Evolutionary conservation across 2,797 vertebrate genomes (phyloP), one percentile per base, ranked within the genome.

Genomic region (Tangara arthus): DNA sequence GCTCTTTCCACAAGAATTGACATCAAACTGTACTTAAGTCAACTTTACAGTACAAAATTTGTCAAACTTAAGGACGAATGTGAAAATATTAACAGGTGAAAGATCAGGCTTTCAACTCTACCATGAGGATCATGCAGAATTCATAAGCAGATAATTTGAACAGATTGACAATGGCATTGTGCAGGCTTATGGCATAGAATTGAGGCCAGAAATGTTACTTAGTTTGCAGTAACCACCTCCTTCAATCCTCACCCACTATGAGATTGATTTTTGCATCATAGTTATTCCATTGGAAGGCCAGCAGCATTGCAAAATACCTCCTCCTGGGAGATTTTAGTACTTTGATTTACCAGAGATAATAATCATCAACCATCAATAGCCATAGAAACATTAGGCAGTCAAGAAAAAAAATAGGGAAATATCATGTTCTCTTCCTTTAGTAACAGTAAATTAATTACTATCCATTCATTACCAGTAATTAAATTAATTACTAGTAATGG

Each of bases 1-100:
- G 97, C 97, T 98, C 97, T 97, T 97, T 97, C 97, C 95, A 94
- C 94, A 96, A 97, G 94, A 96, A 96, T 82, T 85, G 96, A 97
- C 96, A 94, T 96, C 94, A 96, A 97, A 97, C 95, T 97, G 96
- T 83, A 97, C 90, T 88, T 82, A 95, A 82, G 94, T 95, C 94
- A 94, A 92, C 89, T 97, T 97, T 96, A 97, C 94, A 97, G 97
- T 96, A 93, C 94, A 93, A 96, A 97, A 97, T 90, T 91, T 96
- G 79, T 92, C 95, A 96, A 97, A 97, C 96, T 97, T 95, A 97
- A 97, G 95, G 97, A 97, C 90, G 9, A 97, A 96, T 96, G 97
- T 97, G 96, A 96, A 97, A 96, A 94, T 92, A 96, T 94, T 87
- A 96, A 97, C 96, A 94, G 91, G 96, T 97, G 95, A 96, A 97